Percentiles rank a stretch among this genome's conserved stretches.
phyloP scores from a whole-genome alignment of 2,113 vertebrate genomes.

The Centropristis striata region DNA sequence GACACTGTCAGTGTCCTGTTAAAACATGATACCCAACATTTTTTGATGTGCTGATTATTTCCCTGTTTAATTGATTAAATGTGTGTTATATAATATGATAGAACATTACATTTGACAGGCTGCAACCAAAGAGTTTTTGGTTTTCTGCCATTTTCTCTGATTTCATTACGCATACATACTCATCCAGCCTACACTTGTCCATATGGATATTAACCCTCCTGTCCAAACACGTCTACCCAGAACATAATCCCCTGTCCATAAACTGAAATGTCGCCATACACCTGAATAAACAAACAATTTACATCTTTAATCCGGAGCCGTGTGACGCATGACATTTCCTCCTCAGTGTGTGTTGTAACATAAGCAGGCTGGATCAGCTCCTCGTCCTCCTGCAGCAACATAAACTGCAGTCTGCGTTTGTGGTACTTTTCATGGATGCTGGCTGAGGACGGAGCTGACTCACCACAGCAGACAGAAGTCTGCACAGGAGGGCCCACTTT shows the following conservation, averaged over 20 bases:
- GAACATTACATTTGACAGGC: not conserved
- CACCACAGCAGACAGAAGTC: constrained; percentile 71
- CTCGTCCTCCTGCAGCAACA: constrained; percentile 52
- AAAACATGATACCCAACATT: not conserved
- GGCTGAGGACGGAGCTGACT: constrained; percentile 72
- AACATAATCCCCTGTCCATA: not conserved
- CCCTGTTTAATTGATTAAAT: not conserved
- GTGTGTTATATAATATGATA: not conserved
- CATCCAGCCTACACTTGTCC: not conserved
- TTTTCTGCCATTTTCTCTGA: not conserved
- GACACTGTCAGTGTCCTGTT: not conserved
- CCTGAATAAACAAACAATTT: constrained; percentile 5
- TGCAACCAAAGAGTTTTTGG: not conserved
- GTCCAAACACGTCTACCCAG: not conserved
- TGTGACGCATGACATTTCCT: constrained; percentile 8
- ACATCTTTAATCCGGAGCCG: not conserved
- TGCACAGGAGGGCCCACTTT: constrained; percentile 42
- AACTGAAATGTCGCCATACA: not conserved
- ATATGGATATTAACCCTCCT: not conserved
- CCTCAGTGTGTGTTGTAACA: constrained; percentile 10
- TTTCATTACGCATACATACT: not conserved
- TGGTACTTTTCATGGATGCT: constrained; percentile 46
- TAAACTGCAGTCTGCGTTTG: constrained; percentile 47
- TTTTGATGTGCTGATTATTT: not conserved
- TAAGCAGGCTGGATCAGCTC: constrained; percentile 20